A percentile compares a stretch with the other conserved stretches of the same genome.
Conservation (phyloP, 2,888 invertebrate genomes). For the Chymomyza caudatula region DNA sequence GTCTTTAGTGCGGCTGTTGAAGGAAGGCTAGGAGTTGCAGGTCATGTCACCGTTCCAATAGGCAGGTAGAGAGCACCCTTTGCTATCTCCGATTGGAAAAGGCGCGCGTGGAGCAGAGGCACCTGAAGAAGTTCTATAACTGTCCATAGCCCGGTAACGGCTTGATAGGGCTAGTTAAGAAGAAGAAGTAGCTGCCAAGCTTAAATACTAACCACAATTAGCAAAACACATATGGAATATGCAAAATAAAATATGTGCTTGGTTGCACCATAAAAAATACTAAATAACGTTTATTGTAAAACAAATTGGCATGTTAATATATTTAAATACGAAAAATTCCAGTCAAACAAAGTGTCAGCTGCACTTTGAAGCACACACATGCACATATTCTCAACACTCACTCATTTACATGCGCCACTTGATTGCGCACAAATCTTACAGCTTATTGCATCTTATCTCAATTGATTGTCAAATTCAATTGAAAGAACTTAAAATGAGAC, state of each 20-base stretch:
- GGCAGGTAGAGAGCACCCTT: too few species aligned
- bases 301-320: neutral
- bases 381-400: too few species aligned
- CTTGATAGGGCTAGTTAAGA: too few species aligned
- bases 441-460: conserved; percentile 31
- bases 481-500: conserved; percentile 6
- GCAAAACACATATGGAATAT: neutral
- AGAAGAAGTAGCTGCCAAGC: neutral
- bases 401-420: neutral
- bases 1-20: too few species aligned
- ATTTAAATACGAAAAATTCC: neutral
- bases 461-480: conserved; percentile 31
- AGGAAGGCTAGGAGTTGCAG: too few species aligned
- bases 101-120: too few species aligned
- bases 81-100: too few species aligned
- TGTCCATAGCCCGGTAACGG: too few species aligned
- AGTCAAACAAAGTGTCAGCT: too few species aligned
- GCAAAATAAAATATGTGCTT: neutral
- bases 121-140: too few species aligned
- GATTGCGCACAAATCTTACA: neutral
- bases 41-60: too few species aligned
- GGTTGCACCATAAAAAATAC: neutral
- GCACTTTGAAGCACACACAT: neutral
- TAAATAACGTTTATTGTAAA: too few species aligned
- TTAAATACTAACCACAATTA: neutral